Conservation (phyloP, 2,888 invertebrate genomes). For the Caenorhabditis sinica region DNA sequence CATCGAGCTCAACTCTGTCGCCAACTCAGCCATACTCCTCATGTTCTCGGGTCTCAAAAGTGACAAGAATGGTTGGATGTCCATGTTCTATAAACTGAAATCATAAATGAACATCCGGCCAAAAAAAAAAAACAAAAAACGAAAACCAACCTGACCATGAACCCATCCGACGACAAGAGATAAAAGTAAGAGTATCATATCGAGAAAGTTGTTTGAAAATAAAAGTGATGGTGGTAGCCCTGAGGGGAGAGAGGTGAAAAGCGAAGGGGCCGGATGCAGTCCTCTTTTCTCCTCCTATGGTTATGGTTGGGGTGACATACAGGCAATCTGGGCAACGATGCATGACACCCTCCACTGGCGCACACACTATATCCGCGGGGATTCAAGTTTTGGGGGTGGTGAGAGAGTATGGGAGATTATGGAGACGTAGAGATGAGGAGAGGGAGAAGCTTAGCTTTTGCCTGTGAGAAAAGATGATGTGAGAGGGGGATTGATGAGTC, state of each 20-base stretch:
- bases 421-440: not conserved
- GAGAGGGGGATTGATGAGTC: slow-evolving; percentile 15
- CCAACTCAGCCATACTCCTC: slow-evolving; percentile 71
- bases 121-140: not conserved
- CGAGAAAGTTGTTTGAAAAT: not conserved
- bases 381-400: slow-evolving; percentile 46
- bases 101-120: not conserved
- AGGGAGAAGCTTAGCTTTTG: slow-evolving; percentile 1
- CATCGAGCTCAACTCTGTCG: slow-evolving; percentile 68
- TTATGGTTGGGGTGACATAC: slow-evolving; percentile 45
- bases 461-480: not conserved
- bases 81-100: slow-evolving; percentile 59
- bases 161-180: not conserved
- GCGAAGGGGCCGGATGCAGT: slow-evolving; percentile 25
- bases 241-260: not conserved
- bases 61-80: slow-evolving; percentile 68
- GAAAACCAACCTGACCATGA: slow-evolving; percentile 31
- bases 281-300: slow-evolving; percentile 2
- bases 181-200: slow-evolving; percentile 33
- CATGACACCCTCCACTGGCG: slow-evolving; percentile 32
- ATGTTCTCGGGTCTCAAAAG: slow-evolving; percentile 71
- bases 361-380: slow-evolving; percentile 1
- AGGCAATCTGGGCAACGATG: slow-evolving; percentile 58
- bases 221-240: slow-evolving; percentile 11
- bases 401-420: not conserved